These are phyloP conservation scores for Poecilia gillii DNA, from an alignment of 2,797 vertebrate species.

Conservation along the genomic window DNA sequence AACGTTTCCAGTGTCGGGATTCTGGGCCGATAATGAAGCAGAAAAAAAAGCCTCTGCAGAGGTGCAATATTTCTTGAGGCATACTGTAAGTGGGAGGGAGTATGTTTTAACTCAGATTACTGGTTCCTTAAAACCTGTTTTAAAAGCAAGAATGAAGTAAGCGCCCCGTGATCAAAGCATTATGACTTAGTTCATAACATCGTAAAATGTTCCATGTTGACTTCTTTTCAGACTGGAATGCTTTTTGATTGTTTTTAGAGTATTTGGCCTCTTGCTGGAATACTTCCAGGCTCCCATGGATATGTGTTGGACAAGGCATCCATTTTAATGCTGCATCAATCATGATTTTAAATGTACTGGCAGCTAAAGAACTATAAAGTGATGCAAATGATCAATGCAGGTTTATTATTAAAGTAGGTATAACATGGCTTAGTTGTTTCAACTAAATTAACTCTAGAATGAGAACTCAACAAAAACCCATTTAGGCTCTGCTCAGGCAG, in stretches of 20 bases:
- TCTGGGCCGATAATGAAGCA: conserved; percentile 52
- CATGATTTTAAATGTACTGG: not conserved
- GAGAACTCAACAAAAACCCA: not conserved
- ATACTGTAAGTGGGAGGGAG: conserved; percentile 61
- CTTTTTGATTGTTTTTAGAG: conserved; percentile 51
- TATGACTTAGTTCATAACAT: conserved; percentile 32
- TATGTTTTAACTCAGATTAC: conserved; percentile 61
- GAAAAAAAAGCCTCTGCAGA: conserved; percentile 33
- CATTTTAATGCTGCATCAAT: conserved; percentile 55
- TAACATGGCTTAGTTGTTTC: not conserved
- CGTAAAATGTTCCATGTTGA: conserved; percentile 24
- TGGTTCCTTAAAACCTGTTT: conserved; percentile 62
- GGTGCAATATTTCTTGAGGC: conserved; percentile 44
- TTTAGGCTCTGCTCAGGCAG: not conserved
- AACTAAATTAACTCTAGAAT: not conserved
- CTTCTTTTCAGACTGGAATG: conserved; percentile 30
- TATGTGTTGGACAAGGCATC: conserved; percentile 43
- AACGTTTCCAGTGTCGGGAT: conserved; percentile 67
- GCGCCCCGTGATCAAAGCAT: conserved; percentile 22
- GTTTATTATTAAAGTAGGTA: not conserved
- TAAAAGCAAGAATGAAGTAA: conserved; percentile 48
- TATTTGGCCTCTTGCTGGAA: not conserved
- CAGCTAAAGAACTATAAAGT: not conserved
- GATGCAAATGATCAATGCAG: not conserved
- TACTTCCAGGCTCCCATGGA: conserved; percentile 33